Evolutionary conservation across 2,797 vertebrate species (phyloP), one percentile per base, ranked within the genome.

Genomic region (Alectoris magna): DNA sequence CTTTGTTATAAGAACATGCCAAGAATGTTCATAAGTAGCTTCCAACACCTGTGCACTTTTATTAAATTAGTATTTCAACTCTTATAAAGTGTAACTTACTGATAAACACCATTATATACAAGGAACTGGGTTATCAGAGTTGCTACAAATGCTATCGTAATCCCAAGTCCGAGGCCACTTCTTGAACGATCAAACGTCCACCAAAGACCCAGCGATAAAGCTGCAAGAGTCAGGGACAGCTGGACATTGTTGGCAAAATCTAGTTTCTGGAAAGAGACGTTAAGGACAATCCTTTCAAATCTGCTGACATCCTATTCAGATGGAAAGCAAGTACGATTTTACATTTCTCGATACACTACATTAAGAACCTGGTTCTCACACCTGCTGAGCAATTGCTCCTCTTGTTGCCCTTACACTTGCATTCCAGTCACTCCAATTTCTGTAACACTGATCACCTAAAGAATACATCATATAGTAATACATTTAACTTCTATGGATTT

Each of bases 171-270:
- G 3, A 99, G 99, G 88, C 99, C 99, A 38, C 99, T 99, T 92
- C 99, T 98, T 84, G 99, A 99, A 38, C 99, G 98, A 95, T 99
- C 99, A 39, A 99, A 99, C 0, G 98, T 99, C 99, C 99, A 99
- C 99, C 99, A 99, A 29, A 99, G 98, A 34, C 99, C 99, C 98
- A 99, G 84, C 4, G 99, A 99, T 70, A 99, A 96, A 74, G 99
- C 99, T 3, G 99, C 99, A 66, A 99, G 96, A 0, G 99, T 99
- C 91, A 99, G 95, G 8, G 99, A 99, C 60, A 99, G 98, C 97
- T 99, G 99, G 70, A 99, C 78, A 8, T 99, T 99, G 97, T 99
- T 99, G 97, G 98, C 99, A 94, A 99, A 99, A 95, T 99, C 98
- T 96, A 99, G 92, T 98, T 99, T 99, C 99, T 99, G 97, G 92